Evolutionary conservation across 2,888 invertebrate species (phyloP).

Genomic region (Zootermopsis nevadensis): DNA sequence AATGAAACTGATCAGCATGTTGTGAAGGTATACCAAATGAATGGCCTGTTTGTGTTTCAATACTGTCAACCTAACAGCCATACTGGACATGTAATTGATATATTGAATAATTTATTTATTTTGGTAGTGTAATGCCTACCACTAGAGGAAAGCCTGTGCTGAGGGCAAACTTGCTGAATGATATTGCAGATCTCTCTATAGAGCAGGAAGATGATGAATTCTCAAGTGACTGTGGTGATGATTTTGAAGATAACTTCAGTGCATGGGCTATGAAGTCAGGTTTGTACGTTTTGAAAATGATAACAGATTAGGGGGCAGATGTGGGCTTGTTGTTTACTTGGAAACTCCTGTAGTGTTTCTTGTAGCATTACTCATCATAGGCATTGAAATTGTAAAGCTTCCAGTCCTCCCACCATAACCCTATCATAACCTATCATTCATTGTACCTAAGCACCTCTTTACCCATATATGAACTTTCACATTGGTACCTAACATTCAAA

Average conservation of each 20-base stretch:
- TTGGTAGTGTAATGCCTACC: not conserved
- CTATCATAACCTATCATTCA: too few relatives aligned
- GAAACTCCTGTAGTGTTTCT: too few relatives aligned
- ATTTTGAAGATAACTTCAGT: constrained; percentile 52
- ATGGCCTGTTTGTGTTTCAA: not conserved
- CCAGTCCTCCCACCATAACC: too few relatives aligned
- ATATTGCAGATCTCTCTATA: constrained; percentile 37
- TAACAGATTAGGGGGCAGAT: not conserved
- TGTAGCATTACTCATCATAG: too few relatives aligned
- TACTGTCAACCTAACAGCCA: not conserved
- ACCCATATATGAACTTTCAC: too few relatives aligned
- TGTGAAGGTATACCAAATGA: not conserved
- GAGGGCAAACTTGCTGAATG: not conserved
- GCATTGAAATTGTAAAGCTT: not conserved
- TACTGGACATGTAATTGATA: not conserved
- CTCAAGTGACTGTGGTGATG: constrained; percentile 51
- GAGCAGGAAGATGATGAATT: constrained; percentile 15
- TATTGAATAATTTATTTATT: not conserved
- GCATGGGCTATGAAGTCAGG: constrained; percentile 46
- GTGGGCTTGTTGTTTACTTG: too few relatives aligned
- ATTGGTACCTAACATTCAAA: too few relatives aligned
- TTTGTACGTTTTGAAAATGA: not conserved
- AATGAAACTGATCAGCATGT: not conserved
- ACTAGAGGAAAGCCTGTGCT: constrained; percentile 31
- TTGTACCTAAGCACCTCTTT: too few relatives aligned